Evolutionary conservation across 2,888 invertebrate genomes (phyloP), one percentile per base, ranked within the genome.

Genomic region (Reticulitermes lucifugus): DNA sequence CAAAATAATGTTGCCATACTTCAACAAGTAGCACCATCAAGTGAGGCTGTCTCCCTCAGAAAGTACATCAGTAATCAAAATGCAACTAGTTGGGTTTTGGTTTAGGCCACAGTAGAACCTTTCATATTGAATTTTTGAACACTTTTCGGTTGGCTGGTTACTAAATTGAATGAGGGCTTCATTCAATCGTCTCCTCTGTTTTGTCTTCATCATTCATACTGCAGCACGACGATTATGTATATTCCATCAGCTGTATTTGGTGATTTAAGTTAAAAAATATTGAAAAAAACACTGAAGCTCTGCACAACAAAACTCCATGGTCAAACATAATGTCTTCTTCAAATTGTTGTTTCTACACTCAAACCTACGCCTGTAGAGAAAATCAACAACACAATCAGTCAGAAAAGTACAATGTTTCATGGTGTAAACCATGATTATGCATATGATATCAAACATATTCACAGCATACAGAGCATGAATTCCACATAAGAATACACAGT

Each of bases 271-370:
- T n/a, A 59, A 65, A 81, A 81, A 70, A 81, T 80, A 77, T 22
- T 22, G 0, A 59, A 65, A 81, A 65, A 81, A 81, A 81, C 77
- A 86, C 71, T 84, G 86, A 86, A 86, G 86, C 86, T 83, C 79
- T 82, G 83, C 84, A 83, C 35, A 83, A 85, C 85, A 85, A 46
- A 79, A 84, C 83, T 81, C 60, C 73, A 79, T 6, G 60, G 51
- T 79, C 83, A 85, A 75, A 83, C 29, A 79, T 79, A 86, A 84
- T 86, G 86, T 81, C 81, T 81, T 81, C 86, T 88, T 89, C 89
- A 85, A 88, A 89, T 85, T 93, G 93, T 88, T 91, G 80, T 85
- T 83, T 83, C 70, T 70, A 81, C 70, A 55, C 43, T 86, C 83
- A 84, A 84, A 59, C 86, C 83, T 86, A 84, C 83, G 84, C 86